phyloP scores from a whole-genome alignment of 2,797 vertebrate genomes.

The Pelodytes ibericus region DNA sequence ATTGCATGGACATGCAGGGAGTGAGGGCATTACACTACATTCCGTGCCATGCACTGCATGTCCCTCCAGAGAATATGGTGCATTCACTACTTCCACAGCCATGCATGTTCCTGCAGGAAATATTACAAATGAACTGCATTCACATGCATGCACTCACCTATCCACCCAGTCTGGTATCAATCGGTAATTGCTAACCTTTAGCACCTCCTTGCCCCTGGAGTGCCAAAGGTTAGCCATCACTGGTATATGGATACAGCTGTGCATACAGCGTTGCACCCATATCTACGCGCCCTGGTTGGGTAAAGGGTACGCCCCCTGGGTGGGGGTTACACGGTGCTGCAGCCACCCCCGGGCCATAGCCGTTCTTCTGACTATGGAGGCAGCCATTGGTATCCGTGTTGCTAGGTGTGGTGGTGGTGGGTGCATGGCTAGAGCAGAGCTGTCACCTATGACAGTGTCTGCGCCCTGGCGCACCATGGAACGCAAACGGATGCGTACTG shows the following conservation, averaged over 20 bases:
- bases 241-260: constrained; percentile 21
- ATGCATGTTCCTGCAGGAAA: neutral
- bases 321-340: constrained; percentile 36
- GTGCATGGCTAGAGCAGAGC: constrained; percentile 71
- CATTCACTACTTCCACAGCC: neutral
- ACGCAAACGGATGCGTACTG: neutral
- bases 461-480: constrained; percentile 38
- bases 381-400: constrained; percentile 76
- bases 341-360: constrained; percentile 54
- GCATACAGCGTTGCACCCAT: neutral
- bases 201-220: too few relatives aligned
- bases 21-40: too few relatives aligned
- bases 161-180: neutral
- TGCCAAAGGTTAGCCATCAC: too few relatives aligned
- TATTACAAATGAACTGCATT: neutral
- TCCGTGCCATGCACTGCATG: neutral
- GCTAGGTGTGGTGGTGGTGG: constrained; percentile 68
- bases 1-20: too few relatives aligned
- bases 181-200: too few relatives aligned
- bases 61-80: too few relatives aligned
- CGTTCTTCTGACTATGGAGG: constrained; percentile 51
- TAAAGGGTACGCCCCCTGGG: constrained; percentile 23
- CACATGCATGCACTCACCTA: constrained; percentile 14
- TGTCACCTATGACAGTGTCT: constrained; percentile 58
- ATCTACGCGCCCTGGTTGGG: constrained; percentile 36